These are phyloP conservation scores for Eumeta japonica DNA, from an alignment of 1,140 invertebrate genomes.

Conservation along the genomic window DNA sequence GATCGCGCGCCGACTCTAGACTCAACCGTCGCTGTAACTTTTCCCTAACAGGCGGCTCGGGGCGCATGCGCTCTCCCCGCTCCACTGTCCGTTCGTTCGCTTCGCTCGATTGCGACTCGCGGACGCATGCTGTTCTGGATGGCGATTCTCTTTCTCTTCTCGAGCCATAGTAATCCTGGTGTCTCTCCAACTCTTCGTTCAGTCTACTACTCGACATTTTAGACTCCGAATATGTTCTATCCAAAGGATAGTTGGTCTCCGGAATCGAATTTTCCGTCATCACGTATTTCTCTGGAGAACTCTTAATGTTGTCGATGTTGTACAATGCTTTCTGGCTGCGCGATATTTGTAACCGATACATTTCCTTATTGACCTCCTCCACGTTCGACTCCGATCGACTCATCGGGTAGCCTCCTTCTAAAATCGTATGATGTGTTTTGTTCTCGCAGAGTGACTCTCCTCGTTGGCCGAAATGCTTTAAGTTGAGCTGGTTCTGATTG, in stretches of 20 bases:
- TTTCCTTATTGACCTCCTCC: constrained; percentile 56
- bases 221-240: constrained; percentile 50
- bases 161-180: constrained; percentile 40
- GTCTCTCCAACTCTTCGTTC: constrained; percentile 48
- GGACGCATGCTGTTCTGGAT: constrained; percentile 25
- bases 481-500: constrained; percentile 44
- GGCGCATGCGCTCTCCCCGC: constrained; percentile 20
- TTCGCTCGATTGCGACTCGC: constrained; percentile 41
- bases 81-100: constrained; percentile 31
- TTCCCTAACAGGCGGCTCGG: constrained; percentile 18
- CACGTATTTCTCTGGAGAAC: constrained; percentile 43
- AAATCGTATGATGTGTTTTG: constrained; percentile 47
- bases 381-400: constrained; percentile 53
- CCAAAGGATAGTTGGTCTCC: constrained; percentile 51
- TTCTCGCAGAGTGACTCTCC: constrained; percentile 46
- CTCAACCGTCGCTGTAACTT: constrained; percentile 63
- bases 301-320: constrained; percentile 49
- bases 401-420: constrained; percentile 45
- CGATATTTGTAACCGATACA: constrained; percentile 55
- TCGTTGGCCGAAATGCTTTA: constrained; percentile 53
- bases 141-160: constrained; percentile 42
- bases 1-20: constrained; percentile 68
- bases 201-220: constrained; percentile 49
- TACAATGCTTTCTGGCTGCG: constrained; percentile 52
- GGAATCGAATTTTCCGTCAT: constrained; percentile 40